phyloP scores from a whole-genome alignment of 2,888 invertebrate genomes.

The Druceiella hillmani region DNA sequence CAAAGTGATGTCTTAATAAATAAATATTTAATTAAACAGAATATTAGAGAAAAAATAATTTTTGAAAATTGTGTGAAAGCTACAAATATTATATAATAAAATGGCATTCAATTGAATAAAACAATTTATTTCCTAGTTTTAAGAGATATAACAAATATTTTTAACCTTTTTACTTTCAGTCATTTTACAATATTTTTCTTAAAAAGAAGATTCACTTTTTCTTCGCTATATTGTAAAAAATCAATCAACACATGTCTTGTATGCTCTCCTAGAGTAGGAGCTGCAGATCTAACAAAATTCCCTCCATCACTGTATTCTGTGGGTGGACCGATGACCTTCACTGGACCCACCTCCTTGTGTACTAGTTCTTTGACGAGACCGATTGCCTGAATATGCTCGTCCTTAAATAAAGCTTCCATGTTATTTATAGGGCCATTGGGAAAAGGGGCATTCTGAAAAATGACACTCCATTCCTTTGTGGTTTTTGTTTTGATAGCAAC shows the following conservation, averaged over 20 bases:
- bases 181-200: conserved; percentile 38
- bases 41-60: too few species aligned
- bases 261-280: conserved; percentile 85
- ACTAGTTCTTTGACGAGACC: conserved; percentile 65
- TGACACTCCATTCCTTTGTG: conserved; percentile 66
- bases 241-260: conserved; percentile 69
- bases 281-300: conserved; percentile 65
- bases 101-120: not conserved
- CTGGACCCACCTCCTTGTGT: conserved; percentile 62
- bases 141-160: not conserved
- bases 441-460: conserved; percentile 70
- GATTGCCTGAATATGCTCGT: conserved; percentile 75
- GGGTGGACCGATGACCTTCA: conserved; percentile 82
- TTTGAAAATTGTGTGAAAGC: too few species aligned
- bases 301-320: conserved; percentile 72
- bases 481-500: conserved; percentile 55
- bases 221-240: conserved; percentile 57
- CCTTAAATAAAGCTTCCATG: conserved; percentile 78
- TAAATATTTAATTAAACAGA: too few species aligned
- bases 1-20: too few species aligned
- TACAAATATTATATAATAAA: too few species aligned
- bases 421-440: conserved; percentile 90
- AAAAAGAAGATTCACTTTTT: conserved; percentile 53
- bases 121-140: too few species aligned
- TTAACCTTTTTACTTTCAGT: not conserved